Percentiles rank a stretch among this genome's conserved stretches.
Conservation (phyloP, 2,797 vertebrate species). For the Molothrus aeneus region DNA sequence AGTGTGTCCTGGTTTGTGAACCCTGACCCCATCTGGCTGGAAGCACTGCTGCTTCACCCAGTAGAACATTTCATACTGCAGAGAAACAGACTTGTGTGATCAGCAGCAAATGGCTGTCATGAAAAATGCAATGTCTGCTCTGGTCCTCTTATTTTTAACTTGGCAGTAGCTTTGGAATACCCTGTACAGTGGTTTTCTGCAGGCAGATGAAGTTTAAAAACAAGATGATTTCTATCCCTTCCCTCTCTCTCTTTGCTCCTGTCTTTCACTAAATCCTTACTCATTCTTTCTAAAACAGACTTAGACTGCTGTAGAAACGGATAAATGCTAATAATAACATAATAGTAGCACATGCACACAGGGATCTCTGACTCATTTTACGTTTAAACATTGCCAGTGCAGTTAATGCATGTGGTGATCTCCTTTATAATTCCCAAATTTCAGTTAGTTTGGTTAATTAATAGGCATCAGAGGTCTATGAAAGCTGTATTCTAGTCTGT, state of each 20-base stretch:
- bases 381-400: neutral
- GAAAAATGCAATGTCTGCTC: neutral
- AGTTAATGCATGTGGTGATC: neutral
- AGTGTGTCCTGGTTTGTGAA: neutral
- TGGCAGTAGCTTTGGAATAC: neutral
- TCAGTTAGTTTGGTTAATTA: neutral
- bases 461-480: neutral
- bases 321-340: neutral
- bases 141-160: neutral
- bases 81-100: neutral
- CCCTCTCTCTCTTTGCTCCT: neutral
- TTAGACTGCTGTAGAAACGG: neutral
- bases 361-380: neutral
- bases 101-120: neutral
- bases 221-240: neutral
- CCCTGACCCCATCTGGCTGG: neutral
- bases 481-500: neutral
- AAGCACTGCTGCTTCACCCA: neutral
- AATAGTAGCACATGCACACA: neutral
- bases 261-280: neutral
- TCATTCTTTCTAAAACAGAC: neutral
- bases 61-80: neutral
- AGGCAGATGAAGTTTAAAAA: neutral
- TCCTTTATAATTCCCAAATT: neutral
- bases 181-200: neutral